Evolutionary conservation across 2,888 invertebrate species (phyloP), one percentile per base, ranked within the genome.

Genomic region (Sylvicola cinctus): DNA sequence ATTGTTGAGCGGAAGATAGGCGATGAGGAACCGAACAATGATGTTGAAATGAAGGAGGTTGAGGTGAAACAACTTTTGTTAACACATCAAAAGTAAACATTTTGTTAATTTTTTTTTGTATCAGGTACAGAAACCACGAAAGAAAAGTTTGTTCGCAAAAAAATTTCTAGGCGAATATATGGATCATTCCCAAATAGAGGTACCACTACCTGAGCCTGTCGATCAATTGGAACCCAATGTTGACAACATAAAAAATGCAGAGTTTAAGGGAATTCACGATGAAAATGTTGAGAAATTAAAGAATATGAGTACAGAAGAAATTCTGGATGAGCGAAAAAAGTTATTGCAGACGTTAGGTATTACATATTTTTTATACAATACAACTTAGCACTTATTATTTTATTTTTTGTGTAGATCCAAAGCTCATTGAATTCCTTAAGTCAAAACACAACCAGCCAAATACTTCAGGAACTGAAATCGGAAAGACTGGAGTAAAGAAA

Each of bases 281-380:
- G 76, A 81, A 54, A 91, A 88, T 55, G 31, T 76, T 1, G 57
- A 65, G 42, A 56, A 68, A 36, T 49, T 91, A 10, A 60, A 61
- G 28, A 54, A 65, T 47, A 76, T 90, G 79, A 65, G 69, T 2
- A 61, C 69, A 42, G 62, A 70, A 34, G 80, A 88, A 45, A 85
- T 90, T 43, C 45, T 78, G 12, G 64, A 66, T 34, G 85, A 87
- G 51, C 69, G 71, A 41, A 58, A 70, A 40, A 72, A 74, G 45
- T 54, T 91, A 15, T 46, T 84, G 8, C 50, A 62, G 15, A 47
- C 55, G 1, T 39, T 55, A 17, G 55, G 57, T 56, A 42, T 39
- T 32, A n/a, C 15, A 15, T 11, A 7, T 20, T 20, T 4, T 8
- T 20, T 20, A 8, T 20, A n/a, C n/a, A n/a, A n/a, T n/a, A n/a